phyloP scores from a whole-genome alignment of 2,888 invertebrate species.

The Tetheella fluctuosa region DNA sequence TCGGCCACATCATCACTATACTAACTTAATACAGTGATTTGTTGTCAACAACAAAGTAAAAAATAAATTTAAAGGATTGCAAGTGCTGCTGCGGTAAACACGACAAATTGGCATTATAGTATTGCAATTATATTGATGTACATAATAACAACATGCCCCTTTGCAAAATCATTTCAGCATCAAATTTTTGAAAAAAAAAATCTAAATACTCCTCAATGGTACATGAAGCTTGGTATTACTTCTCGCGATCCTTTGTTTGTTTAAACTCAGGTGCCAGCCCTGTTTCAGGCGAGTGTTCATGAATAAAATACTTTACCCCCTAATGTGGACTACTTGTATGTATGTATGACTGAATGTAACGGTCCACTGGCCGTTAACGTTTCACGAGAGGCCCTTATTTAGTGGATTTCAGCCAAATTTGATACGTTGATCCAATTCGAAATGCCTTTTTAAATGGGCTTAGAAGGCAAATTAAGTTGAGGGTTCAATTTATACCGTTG shows the following conservation, averaged over 20 bases:
- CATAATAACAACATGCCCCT: too few relatives aligned
- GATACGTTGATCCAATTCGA: neutral
- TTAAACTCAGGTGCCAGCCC: slow-evolving; percentile 10
- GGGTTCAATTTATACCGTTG: neutral
- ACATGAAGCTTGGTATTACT: neutral
- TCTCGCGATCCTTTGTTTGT: neutral
- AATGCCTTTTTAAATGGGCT: slow-evolving; percentile 2
- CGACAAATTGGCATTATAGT: too few relatives aligned
- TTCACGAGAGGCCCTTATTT: slow-evolving; percentile 17
- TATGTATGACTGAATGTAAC: slow-evolving; percentile 4
- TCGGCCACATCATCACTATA: too few relatives aligned
- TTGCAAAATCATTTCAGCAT: too few relatives aligned
- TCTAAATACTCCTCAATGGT: neutral
- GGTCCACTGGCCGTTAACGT: slow-evolving; percentile 9
- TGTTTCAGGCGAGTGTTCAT: slow-evolving; percentile 18
- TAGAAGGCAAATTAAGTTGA: slow-evolving; percentile 2
- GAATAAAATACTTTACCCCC: slow-evolving; percentile 30
- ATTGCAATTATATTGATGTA: too few relatives aligned
- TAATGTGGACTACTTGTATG: slow-evolving; percentile 24
- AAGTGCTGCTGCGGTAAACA: too few relatives aligned
- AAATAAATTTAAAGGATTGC: too few relatives aligned
- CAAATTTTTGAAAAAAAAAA: too few relatives aligned
- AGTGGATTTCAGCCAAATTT: slow-evolving; percentile 10
- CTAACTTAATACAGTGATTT: too few relatives aligned
- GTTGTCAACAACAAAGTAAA: too few relatives aligned